Base-by-base conservation (phyloP, 2,113 vertebrate genomes). In the Arothron firmamentum region DNA sequence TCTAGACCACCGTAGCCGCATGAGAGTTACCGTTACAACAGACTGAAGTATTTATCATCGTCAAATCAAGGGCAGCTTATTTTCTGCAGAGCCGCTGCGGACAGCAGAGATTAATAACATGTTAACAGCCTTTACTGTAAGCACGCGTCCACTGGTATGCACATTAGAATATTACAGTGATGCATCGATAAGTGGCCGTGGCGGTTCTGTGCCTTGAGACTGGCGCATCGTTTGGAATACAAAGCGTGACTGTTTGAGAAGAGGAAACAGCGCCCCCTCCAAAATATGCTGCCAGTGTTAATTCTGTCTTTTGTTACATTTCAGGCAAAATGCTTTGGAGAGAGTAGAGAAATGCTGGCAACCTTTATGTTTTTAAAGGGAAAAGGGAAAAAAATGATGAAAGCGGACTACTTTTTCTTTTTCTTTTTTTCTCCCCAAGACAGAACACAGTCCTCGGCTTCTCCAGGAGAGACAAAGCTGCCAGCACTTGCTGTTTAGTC, bases 21-120 rank as follows among this genome's bases (percentile, higher is more conserved):
- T 41, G 9, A n/a, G 0, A 47, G 56, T 65, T 78, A 28, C 49
- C 56, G 21, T 23, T 23, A 51, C 43, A 17, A 20, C n/a, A 41
- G 47, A 64, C 13, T 14, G 3, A 28, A 42, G 19, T 48, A 60
- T 72, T 67, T 41, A 62, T 79, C 70, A 65, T 53, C 17, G 55
- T 60, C 49, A 69, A 60, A 65, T 41, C 21, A 74, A 47, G 18
- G 52, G 43, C 13, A 59, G 18, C 17, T 16, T 2, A 1, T 31
- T 45, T 46, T 20, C 16, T 57, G 42, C 28, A 25, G 18, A 23
- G n/a, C 25, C 11, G 16, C 8, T 41, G 18, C 28, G 17, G 67
- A 31, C 2, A 45, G 5, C 19, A 41, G 49, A 50, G 9, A 64
- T n/a, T 47, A 58, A 19, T 2, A 16, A 47, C 19, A 42, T 56